A percentile compares a stretch with the other conserved stretches of the same genome.
phyloP scores from a whole-genome alignment of 2,113 vertebrate species.

The Zingel zingel region DNA sequence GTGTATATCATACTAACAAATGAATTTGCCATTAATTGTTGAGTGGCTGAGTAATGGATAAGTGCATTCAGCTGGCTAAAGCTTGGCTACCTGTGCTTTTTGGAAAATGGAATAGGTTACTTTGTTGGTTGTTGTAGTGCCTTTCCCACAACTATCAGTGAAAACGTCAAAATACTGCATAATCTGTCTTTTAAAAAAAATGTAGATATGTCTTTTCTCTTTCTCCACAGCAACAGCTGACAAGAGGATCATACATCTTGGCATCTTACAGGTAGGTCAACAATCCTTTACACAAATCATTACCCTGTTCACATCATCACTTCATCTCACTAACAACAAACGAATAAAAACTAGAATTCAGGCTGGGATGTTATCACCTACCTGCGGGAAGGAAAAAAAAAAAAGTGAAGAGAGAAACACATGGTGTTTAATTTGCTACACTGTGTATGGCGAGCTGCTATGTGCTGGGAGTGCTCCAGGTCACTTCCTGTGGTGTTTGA shows the following conservation, averaged over 20 bases:
- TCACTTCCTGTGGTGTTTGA: slow-evolving; percentile 42
- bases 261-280: slow-evolving; percentile 20
- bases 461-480: slow-evolving; percentile 6
- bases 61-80: not conserved
- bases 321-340: not conserved
- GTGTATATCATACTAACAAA: slow-evolving; percentile 4
- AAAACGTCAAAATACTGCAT: not conserved
- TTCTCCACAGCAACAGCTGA: slow-evolving; percentile 10
- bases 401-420: not conserved
- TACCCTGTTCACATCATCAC: not conserved
- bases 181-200: too few species aligned
- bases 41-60: not conserved
- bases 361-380: not conserved
- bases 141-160: not conserved
- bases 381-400: not conserved
- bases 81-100: not conserved
- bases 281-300: not conserved
- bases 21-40: slow-evolving; percentile 10
- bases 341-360: not conserved
- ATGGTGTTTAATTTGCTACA: slow-evolving; percentile 12
- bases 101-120: not conserved
- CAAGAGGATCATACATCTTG: not conserved
- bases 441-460: slow-evolving; percentile 4
- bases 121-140: not conserved
- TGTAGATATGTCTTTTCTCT: not conserved